Percentiles rank a stretch among this genome's conserved stretches.
These are phyloP conservation scores for Callyntrura guangdongensis DNA, from an alignment of 2,888 invertebrate species.

Conservation along the genomic window DNA sequence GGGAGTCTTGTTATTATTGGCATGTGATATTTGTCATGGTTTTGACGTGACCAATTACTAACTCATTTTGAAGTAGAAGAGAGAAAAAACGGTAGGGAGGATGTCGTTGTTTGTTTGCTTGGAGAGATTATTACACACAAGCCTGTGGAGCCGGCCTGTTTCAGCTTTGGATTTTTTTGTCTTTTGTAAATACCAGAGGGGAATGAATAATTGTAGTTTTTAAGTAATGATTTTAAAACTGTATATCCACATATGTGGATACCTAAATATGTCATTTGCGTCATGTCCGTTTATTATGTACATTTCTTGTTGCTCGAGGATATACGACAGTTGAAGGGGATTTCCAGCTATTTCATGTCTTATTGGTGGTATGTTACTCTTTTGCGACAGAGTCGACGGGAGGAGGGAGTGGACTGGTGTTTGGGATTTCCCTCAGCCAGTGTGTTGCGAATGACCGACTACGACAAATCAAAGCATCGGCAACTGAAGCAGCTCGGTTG, in stretches of 20 bases:
- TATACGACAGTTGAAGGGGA: background rate
- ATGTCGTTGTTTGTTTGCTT: too few relatives aligned
- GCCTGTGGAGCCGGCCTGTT: too few relatives aligned
- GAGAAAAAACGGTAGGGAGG: background rate
- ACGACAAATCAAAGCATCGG: conserved; percentile 86
- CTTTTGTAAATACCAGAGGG: background rate
- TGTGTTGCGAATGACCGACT: conserved; percentile 93
- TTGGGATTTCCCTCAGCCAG: conserved; percentile 93
- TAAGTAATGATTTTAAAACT: too few relatives aligned
- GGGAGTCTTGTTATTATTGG: background rate
- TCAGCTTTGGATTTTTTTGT: too few relatives aligned
- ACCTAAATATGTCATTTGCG: background rate
- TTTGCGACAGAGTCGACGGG: conserved; percentile 60
- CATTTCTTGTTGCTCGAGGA: background rate
- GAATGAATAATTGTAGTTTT: background rate
- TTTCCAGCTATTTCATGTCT: too few relatives aligned
- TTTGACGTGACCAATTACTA: conserved; percentile 37
- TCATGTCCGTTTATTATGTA: too few relatives aligned
- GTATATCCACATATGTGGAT: background rate
- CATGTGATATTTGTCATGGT: conserved; percentile 35
- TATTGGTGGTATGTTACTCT: background rate
- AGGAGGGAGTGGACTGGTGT: conserved; percentile 89
- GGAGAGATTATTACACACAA: too few relatives aligned
- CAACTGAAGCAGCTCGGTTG: conserved; percentile 73
- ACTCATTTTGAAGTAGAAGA: background rate